phyloP scores from a whole-genome alignment of 2,888 invertebrate species.

The Amphimallon solstitiale region DNA sequence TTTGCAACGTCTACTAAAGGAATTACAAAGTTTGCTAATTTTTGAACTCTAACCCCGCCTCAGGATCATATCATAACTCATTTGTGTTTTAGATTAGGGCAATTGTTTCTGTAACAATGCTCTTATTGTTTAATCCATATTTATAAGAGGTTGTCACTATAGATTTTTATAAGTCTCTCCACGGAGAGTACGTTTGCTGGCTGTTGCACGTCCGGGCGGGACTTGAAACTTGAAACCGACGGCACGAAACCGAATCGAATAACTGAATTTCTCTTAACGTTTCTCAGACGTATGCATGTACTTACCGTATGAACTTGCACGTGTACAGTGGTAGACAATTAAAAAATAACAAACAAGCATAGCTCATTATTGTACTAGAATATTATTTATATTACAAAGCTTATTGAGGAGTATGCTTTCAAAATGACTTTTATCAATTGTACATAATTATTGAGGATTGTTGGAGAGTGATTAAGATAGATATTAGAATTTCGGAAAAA shows the following conservation, averaged over 20 bases:
- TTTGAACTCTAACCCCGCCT: slow-evolving; percentile 40
- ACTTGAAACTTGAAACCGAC: slow-evolving; percentile 13
- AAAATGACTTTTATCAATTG: too few relatives aligned
- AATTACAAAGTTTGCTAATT: slow-evolving; percentile 41
- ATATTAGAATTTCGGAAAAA: too few relatives aligned
- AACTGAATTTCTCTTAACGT: slow-evolving; percentile 26
- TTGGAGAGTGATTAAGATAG: too few relatives aligned
- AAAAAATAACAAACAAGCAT: too few relatives aligned
- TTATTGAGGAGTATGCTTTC: too few relatives aligned
- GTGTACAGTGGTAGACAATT: too few relatives aligned
- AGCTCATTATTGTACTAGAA: too few relatives aligned
- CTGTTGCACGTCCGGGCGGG: slow-evolving; percentile 22
- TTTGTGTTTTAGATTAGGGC: slow-evolving; percentile 41
- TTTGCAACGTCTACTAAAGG: slow-evolving; percentile 24
- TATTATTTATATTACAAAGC: too few relatives aligned
- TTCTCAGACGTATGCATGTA: slow-evolving; percentile 14
- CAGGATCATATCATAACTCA: slow-evolving; percentile 39
- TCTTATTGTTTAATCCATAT: slow-evolving; percentile 42
- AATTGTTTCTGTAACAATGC: slow-evolving; percentile 42
- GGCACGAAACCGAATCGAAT: slow-evolving; percentile 31
- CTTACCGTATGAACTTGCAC: too few relatives aligned
- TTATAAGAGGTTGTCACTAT: slow-evolving; percentile 40
- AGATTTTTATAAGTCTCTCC: slow-evolving; percentile 35
- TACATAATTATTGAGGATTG: too few relatives aligned
- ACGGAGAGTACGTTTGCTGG: slow-evolving; percentile 27